phyloP scores from a whole-genome alignment of 2,797 vertebrate species.

The Cryptoprocta ferox region DNA sequence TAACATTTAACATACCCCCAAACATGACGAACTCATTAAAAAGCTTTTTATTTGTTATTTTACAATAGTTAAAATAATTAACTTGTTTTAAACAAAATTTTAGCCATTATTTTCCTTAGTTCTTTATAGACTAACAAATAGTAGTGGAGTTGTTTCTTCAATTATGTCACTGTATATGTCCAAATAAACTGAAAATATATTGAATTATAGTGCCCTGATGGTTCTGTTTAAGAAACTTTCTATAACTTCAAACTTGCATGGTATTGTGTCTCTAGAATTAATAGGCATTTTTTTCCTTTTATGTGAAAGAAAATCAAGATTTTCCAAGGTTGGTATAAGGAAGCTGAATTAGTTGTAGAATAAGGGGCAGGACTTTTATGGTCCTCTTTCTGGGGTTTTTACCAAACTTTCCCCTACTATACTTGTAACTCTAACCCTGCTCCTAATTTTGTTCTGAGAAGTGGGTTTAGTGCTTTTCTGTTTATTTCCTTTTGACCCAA shows the following conservation, averaged over 20 bases:
- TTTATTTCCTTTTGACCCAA: neutral
- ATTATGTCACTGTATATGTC: slow-evolving; percentile 61
- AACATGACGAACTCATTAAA: slow-evolving; percentile 81
- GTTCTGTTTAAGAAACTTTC: slow-evolving; percentile 63
- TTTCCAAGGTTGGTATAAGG: neutral
- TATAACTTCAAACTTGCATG: slow-evolving; percentile 53
- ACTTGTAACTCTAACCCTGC: neutral
- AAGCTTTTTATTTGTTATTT: slow-evolving; percentile 84
- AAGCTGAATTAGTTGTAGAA: neutral
- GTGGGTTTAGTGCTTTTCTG: neutral
- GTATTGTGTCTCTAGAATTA: slow-evolving; percentile 9
- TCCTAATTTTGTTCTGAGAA: neutral
- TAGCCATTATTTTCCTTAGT: slow-evolving; percentile 78
- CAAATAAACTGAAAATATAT: slow-evolving; percentile 65
- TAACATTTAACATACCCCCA: slow-evolving; percentile 78
- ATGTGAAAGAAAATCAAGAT: neutral
- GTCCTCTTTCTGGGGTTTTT: neutral
- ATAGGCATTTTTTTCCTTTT: slow-evolving; percentile 39
- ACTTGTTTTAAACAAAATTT: slow-evolving; percentile 78
- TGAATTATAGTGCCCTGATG: slow-evolving; percentile 55
- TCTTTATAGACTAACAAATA: slow-evolving; percentile 68
- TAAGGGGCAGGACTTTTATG: neutral
- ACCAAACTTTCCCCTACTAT: neutral
- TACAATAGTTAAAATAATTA: slow-evolving; percentile 81
- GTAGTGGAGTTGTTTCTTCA: slow-evolving; percentile 63